phyloP scores from a whole-genome alignment of 2,113 vertebrate species.

The Xerus inauris region DNA sequence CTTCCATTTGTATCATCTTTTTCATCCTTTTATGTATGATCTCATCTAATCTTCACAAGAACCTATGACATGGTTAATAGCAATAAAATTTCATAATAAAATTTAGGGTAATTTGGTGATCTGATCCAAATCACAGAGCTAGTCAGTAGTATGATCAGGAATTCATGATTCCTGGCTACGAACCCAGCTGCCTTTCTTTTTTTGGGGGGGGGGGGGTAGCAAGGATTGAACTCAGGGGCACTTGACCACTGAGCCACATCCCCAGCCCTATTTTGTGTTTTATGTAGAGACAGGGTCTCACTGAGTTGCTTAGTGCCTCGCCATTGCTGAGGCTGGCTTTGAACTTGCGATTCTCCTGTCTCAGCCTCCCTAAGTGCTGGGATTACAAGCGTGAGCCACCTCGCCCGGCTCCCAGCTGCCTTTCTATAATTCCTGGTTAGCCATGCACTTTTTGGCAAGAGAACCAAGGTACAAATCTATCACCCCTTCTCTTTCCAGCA shows the following conservation, averaged over 20 bases:
- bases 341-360: too few relatives aligned
- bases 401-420: neutral
- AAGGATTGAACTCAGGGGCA: too few relatives aligned
- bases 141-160: neutral
- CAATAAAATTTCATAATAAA: neutral
- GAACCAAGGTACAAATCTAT: neutral
- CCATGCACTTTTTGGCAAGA: neutral
- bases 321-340: too few relatives aligned
- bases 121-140: constrained; percentile 15
- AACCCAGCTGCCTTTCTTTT: neutral
- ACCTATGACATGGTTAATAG: neutral
- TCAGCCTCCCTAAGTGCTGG: too few relatives aligned
- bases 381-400: too few relatives aligned
- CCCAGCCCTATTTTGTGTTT: too few relatives aligned
- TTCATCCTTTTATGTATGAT: neutral
- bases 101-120: neutral
- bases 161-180: neutral
- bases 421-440: neutral
- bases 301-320: too few relatives aligned
- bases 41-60: neutral
- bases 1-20: neutral
- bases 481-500: neutral
- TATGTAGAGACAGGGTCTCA: too few relatives aligned
- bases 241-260: too few relatives aligned
- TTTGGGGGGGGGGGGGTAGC: too few relatives aligned